Conservation (phyloP, 2,797 vertebrate species). For the Eulemur rubriventer region DNA sequence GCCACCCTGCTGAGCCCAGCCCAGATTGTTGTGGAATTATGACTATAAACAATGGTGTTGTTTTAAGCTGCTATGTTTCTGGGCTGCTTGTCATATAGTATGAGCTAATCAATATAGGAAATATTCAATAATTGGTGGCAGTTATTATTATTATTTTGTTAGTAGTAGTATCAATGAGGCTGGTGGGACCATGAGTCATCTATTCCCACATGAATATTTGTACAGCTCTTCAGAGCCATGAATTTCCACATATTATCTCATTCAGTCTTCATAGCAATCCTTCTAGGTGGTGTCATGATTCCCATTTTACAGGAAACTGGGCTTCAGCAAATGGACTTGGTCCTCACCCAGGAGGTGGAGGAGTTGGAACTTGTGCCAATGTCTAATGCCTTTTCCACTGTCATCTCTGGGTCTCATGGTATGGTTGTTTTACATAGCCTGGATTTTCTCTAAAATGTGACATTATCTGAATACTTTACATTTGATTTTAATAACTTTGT, state of each 20-base stretch:
- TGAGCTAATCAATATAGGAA: not conserved
- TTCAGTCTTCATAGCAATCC: not conserved
- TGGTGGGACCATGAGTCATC: not conserved
- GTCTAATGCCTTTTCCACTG: not conserved
- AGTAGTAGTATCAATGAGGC: not conserved
- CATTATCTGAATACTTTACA: not conserved
- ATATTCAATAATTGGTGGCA: not conserved
- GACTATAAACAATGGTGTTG: too few species aligned
- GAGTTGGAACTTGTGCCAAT: too few species aligned
- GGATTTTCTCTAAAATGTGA: not conserved
- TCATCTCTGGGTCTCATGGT: not conserved
- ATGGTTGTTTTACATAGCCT: not conserved
- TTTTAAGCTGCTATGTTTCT: not conserved
- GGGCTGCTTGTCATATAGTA: not conserved
- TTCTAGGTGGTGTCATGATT: not conserved
- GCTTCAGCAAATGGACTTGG: too few species aligned
- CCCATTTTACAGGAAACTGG: not conserved
- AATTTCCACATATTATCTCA: not conserved
- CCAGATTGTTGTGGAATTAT: not conserved
- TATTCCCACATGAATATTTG: not conserved
- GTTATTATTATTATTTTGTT: too few species aligned
- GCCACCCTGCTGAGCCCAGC: not conserved
- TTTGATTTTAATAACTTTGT: not conserved
- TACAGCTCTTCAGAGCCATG: not conserved
- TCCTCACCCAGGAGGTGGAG: not conserved